These are phyloP conservation scores for Spisula subtruncata DNA, from an alignment of 2,888 invertebrate genomes.

Conservation along the genomic window DNA sequence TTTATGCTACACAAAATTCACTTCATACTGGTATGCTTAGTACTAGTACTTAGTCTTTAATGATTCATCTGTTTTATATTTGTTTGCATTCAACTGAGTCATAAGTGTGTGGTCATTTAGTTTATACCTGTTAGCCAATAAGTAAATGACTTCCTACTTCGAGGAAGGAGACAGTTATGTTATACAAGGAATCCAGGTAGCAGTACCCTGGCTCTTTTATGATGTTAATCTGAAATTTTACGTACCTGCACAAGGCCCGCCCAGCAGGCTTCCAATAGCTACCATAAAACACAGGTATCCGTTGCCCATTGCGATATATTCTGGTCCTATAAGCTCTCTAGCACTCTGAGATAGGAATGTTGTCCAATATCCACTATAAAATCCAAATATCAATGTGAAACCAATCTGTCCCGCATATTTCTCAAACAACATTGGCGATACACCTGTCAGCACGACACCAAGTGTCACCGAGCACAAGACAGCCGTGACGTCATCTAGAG, in stretches of 20 bases:
- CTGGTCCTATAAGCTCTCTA: constrained; percentile 83
- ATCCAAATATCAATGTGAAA: constrained; percentile 85
- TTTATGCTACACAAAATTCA: no score
- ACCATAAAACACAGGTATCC: constrained; percentile 85
- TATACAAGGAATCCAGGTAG: no score
- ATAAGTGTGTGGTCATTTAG: no score
- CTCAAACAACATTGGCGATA: constrained; percentile 84
- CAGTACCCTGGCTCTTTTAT: no score
- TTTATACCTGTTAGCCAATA: no score
- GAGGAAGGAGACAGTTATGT: no score
- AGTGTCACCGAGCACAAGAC: constrained; percentile 83
- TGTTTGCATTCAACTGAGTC: no score
- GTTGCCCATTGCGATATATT: constrained; percentile 85
- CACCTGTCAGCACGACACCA: constrained; percentile 84
- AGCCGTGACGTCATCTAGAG: constrained; percentile 84
- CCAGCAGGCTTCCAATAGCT: constrained; percentile 83
- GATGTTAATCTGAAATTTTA: neutral
- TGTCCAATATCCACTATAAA: constrained; percentile 87
- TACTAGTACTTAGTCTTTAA: no score
- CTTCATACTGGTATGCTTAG: no score
- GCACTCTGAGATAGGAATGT: constrained; percentile 84
- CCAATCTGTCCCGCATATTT: constrained; percentile 85
- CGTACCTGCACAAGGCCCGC: constrained; percentile 84
- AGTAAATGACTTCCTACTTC: no score
- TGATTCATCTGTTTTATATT: no score